Percentiles rank a stretch among this genome's conserved stretches.
Conservation (phyloP, 2,113 vertebrate genomes). For the Syngnathus floridae region DNA sequence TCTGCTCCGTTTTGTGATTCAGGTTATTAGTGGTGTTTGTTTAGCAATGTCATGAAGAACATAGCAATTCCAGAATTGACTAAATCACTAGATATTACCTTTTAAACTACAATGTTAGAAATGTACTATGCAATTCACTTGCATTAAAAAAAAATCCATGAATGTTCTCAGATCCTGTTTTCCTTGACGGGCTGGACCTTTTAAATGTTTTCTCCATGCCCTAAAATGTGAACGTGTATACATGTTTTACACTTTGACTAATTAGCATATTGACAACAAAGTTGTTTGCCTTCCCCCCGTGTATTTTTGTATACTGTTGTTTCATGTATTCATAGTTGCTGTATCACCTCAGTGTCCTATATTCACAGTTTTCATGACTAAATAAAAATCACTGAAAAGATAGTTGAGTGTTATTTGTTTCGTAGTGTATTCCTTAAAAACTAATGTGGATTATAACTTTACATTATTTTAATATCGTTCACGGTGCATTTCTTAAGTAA, state of each 20-base stretch:
- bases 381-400: conserved; percentile 46
- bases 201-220: conserved; percentile 21
- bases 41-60: neutral
- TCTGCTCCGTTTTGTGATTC: neutral
- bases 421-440: neutral
- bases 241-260: conserved; percentile 5
- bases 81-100: neutral
- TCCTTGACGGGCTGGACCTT: conserved; percentile 3
- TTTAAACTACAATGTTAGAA: neutral
- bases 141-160: conserved; percentile 29
- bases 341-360: conserved; percentile 36
- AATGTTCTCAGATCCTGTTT: conserved; percentile 34
- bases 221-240: conserved; percentile 18
- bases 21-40: neutral
- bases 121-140: conserved; percentile 23
- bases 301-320: conserved; percentile 27
- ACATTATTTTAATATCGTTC: no score
- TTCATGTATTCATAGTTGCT: conserved; percentile 21
- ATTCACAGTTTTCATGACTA: conserved; percentile 53
- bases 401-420: neutral
- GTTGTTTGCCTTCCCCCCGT: conserved; percentile 21
- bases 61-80: neutral
- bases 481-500: no score
- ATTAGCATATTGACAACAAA: conserved; percentile 12
- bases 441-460: no score